Conservation (phyloP, 2,888 invertebrate genomes). For the Nephrocerus scutellatus region DNA sequence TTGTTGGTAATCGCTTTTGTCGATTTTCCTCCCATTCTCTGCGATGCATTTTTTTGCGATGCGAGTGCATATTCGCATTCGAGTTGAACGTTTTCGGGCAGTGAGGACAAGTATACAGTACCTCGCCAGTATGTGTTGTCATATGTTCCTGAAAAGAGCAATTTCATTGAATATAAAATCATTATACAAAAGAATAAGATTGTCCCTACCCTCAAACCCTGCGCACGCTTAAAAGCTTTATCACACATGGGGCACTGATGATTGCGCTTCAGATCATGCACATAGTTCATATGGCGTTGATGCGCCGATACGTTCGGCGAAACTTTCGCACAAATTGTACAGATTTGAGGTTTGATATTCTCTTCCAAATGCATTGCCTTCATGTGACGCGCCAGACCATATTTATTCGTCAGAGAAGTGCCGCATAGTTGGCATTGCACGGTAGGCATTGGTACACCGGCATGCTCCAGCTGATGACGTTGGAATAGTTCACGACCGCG, state of each 20-base stretch:
- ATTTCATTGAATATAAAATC: background rate
- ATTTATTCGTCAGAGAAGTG: constrained; percentile 32
- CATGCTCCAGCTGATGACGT: constrained; percentile 39
- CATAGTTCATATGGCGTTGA: constrained; percentile 38
- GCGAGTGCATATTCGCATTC: constrained; percentile 39
- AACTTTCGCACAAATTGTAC: constrained; percentile 35
- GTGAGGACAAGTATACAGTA: constrained; percentile 37
- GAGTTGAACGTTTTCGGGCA: constrained; percentile 41
- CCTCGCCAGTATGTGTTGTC: constrained; percentile 39
- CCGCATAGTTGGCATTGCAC: constrained; percentile 41
- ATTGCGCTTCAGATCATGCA: constrained; percentile 34
- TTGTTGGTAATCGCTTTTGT: no score
- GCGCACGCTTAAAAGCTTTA: constrained; percentile 41
- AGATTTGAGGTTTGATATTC: constrained; percentile 35
- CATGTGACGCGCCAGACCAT: constrained; percentile 39
- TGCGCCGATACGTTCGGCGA: constrained; percentile 36
- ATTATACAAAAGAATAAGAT: background rate
- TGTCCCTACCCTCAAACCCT: constrained; percentile 30
- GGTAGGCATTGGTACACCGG: constrained; percentile 29
- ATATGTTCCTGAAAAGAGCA: constrained; percentile 37
- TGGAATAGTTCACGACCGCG: constrained; percentile 34
- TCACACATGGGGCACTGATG: constrained; percentile 42
- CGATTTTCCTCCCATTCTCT: constrained; percentile 40
- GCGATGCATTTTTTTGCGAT: constrained; percentile 40
- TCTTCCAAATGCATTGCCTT: constrained; percentile 37